Conservation (phyloP, 2,797 vertebrate species). For the Tarsius wallacei region DNA sequence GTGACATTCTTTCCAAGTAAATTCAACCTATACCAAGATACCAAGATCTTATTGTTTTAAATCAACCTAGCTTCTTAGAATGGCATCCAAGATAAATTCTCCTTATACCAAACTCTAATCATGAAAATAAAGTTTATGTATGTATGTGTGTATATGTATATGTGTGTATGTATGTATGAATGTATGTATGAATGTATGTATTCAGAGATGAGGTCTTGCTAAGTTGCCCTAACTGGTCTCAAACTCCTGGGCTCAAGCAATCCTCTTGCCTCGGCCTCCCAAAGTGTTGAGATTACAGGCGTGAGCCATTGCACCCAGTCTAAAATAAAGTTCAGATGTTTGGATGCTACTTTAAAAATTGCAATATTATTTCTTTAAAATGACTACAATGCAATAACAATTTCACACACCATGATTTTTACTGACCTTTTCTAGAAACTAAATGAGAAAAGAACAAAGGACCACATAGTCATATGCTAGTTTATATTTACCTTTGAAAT, state of each 20-base stretch:
- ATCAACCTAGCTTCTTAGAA: not conserved
- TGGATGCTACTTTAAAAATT: not conserved
- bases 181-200: too few species aligned
- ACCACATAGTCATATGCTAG: not conserved
- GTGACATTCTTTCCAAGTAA: not conserved
- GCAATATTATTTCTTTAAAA: not conserved
- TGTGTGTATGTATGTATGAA: too few species aligned
- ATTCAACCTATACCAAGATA: not conserved
- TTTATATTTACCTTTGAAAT: not conserved
- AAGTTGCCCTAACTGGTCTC: too few species aligned
- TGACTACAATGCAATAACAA: not conserved
- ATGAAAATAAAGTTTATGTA: conserved; percentile 13
- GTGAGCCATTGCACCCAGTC: too few species aligned
- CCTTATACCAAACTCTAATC: not conserved
- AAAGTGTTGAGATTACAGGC: too few species aligned
- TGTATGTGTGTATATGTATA: too few species aligned
- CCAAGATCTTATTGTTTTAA: not conserved
- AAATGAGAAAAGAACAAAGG: not conserved
- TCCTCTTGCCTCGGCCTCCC: too few species aligned
- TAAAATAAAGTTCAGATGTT: not conserved
- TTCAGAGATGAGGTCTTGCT: too few species aligned
- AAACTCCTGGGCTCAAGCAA: too few species aligned
- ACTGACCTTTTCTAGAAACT: not conserved
- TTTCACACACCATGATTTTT: not conserved
- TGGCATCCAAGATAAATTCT: not conserved